These are phyloP conservation scores for Silvanus unidentatus DNA, from an alignment of 2,888 invertebrate species.

Conservation along the genomic window DNA sequence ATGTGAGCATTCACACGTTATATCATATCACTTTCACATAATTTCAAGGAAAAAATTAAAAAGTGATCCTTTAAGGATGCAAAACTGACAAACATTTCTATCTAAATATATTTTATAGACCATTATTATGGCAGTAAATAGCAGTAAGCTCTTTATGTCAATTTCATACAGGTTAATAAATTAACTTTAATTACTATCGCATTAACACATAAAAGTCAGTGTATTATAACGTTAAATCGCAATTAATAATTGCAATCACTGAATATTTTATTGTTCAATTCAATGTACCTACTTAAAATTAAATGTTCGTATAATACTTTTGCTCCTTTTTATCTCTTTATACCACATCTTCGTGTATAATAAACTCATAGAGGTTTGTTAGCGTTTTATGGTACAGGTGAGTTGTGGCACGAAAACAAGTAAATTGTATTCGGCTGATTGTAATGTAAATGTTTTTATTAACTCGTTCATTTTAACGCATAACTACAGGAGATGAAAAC, in stretches of 20 bases:
- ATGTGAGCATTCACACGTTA: too few species aligned
- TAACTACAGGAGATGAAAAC: background rate
- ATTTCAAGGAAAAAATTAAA: background rate
- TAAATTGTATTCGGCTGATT: background rate
- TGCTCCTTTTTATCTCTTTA: background rate
- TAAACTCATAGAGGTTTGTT: too few species aligned
- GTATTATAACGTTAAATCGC: constrained; percentile 5
- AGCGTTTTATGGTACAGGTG: too few species aligned
- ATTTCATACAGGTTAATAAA: constrained; percentile 18
- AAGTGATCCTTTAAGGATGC: background rate
- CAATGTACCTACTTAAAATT: constrained; percentile 3
- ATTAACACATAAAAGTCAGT: constrained; percentile 14
- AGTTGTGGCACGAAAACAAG: background rate
- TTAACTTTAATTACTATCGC: constrained; percentile 16
- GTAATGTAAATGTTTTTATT: background rate
- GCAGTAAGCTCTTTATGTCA: constrained; percentile 11
- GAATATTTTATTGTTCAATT: constrained; percentile 16
- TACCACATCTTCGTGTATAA: background rate
- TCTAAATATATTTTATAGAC: constrained; percentile 1
- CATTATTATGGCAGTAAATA: constrained; percentile 1
- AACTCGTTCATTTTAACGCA: too few species aligned
- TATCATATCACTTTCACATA: too few species aligned
- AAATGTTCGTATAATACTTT: background rate
- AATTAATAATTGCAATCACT: constrained; percentile 14
- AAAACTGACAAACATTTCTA: background rate